Evolutionary conservation across 1,140 invertebrate species (phyloP).

Genomic region (Drosophila bifasciata): DNA sequence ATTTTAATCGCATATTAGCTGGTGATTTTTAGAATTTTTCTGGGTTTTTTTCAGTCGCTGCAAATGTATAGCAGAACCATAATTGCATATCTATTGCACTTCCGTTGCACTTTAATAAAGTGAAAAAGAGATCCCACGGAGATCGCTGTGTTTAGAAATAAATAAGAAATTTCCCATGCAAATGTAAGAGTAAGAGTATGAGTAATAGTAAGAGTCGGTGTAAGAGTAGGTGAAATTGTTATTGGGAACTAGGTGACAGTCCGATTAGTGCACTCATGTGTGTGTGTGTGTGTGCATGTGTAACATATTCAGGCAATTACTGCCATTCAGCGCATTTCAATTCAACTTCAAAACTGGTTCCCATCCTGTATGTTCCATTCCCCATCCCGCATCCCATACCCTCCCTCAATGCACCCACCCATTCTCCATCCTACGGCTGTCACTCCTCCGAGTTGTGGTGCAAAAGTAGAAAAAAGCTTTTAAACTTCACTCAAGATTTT

Average conservation of each 20-base stretch:
- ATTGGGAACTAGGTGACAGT: background rate
- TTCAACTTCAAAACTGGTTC: conserved; percentile 78
- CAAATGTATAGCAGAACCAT: no score
- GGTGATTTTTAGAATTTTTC: no score
- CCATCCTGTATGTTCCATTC: conserved; percentile 1
- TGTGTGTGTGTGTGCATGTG: conserved; percentile 80
- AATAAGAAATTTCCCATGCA: no score
- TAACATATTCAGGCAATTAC: conserved; percentile 82
- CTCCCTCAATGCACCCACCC: background rate
- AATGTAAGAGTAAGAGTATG: no score
- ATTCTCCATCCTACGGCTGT: background rate
- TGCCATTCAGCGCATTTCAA: conserved; percentile 81
- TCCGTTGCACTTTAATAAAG: no score
- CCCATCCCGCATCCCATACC: background rate
- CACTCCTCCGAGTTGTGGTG: conserved; percentile 23
- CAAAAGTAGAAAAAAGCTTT: conserved; percentile 75
- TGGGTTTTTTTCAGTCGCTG: no score
- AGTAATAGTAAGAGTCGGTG: no score
- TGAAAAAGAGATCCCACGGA: no score
- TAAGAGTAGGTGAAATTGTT: no score
- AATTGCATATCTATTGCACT: no score
- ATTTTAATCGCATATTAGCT: no score
- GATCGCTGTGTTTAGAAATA: no score
- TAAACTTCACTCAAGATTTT: conserved; percentile 81
- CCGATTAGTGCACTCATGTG: conserved; percentile 70